Percentiles rank a stretch among this genome's conserved stretches.
Evolutionary conservation across 1,140 invertebrate species (phyloP).

Genomic region (Drosophila oshimai): DNA sequence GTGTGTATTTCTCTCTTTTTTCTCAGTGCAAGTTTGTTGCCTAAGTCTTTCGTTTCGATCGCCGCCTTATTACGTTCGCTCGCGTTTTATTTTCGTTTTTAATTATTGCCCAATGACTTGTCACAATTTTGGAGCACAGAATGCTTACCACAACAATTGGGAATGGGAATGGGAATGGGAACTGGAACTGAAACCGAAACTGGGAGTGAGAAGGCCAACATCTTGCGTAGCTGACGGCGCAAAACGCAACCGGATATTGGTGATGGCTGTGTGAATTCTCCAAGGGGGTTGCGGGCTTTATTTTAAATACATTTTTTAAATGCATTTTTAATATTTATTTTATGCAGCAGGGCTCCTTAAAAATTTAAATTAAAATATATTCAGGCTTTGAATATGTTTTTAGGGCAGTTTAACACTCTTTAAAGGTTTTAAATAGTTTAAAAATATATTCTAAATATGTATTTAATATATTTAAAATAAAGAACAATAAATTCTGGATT

Average conservation of each 20-base stretch:
- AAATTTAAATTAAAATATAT: too few relatives aligned
- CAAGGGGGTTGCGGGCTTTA: not conserved
- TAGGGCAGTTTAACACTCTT: too few relatives aligned
- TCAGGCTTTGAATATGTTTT: too few relatives aligned
- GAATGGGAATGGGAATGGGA: not conserved
- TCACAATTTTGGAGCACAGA: conserved; percentile 59
- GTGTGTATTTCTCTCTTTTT: not conserved
- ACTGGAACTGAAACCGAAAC: too few relatives aligned
- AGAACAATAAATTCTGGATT: too few relatives aligned
- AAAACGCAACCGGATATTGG: conserved; percentile 53
- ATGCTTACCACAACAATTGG: conserved; percentile 28
- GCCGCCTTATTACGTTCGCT: conserved; percentile 74
- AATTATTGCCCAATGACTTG: conserved; percentile 80
- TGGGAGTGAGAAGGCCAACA: not conserved
- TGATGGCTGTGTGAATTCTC: conserved; percentile 3
- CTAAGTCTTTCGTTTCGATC: conserved; percentile 70
- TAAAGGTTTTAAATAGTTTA: too few relatives aligned
- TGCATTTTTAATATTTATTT: not conserved
- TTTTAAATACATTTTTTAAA: not conserved
- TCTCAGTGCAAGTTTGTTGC: conserved; percentile 73
- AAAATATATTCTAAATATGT: too few relatives aligned
- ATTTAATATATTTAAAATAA: too few relatives aligned
- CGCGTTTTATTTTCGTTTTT: conserved; percentile 76
- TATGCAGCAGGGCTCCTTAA: not conserved
- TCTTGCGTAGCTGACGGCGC: conserved; percentile 27